Percentiles rank a stretch among this genome's conserved stretches.
These are phyloP conservation scores for Drosophila sp. DNA, from an alignment of 1,140 invertebrate genomes.

Conservation along the genomic window DNA sequence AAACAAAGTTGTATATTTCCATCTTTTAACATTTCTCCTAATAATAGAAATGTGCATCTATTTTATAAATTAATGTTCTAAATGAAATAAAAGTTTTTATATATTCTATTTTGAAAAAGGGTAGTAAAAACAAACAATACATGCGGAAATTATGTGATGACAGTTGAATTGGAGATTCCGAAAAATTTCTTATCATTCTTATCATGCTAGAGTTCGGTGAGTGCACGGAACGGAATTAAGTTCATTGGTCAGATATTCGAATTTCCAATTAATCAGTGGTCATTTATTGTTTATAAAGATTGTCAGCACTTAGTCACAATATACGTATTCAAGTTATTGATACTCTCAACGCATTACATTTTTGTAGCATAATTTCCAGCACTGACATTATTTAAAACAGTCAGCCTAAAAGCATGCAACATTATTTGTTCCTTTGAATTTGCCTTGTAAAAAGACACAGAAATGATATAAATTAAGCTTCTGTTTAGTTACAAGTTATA, in stretches of 20 bases:
- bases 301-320: constrained; percentile 17
- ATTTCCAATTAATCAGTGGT: background rate
- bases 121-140: background rate
- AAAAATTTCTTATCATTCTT: background rate
- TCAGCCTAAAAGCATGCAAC: constrained; percentile 43
- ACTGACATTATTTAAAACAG: accelerated
- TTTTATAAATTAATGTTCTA: too few species aligned
- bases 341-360: too few species aligned
- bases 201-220: constrained; percentile 4
- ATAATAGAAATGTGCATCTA: too few species aligned
- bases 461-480: too few species aligned
- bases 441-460: too few species aligned
- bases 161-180: background rate
- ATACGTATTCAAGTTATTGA: background rate
- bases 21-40: too few species aligned
- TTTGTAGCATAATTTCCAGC: constrained; percentile 37
- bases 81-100: too few species aligned
- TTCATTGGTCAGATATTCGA: background rate
- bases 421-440: background rate
- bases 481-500: too few species aligned
- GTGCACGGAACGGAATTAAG: background rate
- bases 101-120: too few species aligned
- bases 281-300: constrained; percentile 11
- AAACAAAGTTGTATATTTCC: too few species aligned
- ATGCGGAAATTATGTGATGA: background rate